Evolutionary conservation across 2,888 invertebrate genomes (phyloP).

Genomic region (Zele albiditarsus): DNA sequence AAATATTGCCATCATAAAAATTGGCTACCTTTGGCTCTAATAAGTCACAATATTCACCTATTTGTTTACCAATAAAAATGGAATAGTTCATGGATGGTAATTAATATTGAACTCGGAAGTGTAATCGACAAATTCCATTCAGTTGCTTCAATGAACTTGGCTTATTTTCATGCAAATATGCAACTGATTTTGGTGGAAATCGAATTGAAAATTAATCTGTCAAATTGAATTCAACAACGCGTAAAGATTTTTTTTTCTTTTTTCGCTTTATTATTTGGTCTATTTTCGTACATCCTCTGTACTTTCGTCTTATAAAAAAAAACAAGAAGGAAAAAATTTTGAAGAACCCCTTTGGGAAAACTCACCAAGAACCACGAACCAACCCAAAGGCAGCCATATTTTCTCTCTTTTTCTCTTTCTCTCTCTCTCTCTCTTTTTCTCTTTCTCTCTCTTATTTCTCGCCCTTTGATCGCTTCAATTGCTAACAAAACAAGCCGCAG

Average conservation of each 20-base stretch:
- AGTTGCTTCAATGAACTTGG: constrained; percentile 51
- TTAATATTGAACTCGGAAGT: neutral
- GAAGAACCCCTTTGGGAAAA: constrained; percentile 70
- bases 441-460: constrained; percentile 47
- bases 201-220: constrained; percentile 17
- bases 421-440: constrained; percentile 56
- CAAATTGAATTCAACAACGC: constrained; percentile 22
- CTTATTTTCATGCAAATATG: constrained; percentile 71
- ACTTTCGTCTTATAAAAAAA: constrained; percentile 9
- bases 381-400: constrained; percentile 72
- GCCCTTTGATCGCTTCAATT: constrained; percentile 65
- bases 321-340: constrained; percentile 61
- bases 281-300: constrained; percentile 1
- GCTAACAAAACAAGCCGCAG: constrained; percentile 71
- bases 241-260: neutral
- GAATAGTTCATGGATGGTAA: neutral
- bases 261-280: constrained; percentile 12
- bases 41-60: neutral
- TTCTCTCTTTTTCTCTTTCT: constrained; percentile 55
- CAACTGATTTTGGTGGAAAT: constrained; percentile 26
- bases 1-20: constrained; percentile 1
- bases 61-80: neutral
- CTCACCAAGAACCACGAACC: constrained; percentile 72
- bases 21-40: constrained; percentile 39
- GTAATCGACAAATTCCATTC: constrained; percentile 1